Base-by-base conservation (phyloP, 1,140 invertebrate species). In the Drosophila kohkoa region DNA sequence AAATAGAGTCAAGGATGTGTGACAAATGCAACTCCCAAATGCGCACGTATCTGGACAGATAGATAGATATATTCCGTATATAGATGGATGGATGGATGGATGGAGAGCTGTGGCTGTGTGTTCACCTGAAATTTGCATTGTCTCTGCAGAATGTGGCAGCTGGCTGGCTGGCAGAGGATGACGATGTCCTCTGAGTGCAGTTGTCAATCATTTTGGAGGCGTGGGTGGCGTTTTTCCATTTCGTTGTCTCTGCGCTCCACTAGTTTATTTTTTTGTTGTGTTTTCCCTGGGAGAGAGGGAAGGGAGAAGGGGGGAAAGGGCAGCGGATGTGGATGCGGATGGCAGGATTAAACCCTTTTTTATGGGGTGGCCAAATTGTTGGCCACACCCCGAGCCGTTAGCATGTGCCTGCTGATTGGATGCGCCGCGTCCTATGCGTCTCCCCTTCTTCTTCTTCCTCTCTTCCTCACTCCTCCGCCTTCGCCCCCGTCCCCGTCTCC, bases 321-420 rank as follows among this genome's bases (percentile, higher is more conserved):
- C 10, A 55, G 68, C 41, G 32, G 60, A 32, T 48, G 32, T 32
- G 20, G 20, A 32, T 48, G 32, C 43, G 20, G 20, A 28, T 45
- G 38, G 35, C 45, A 41, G 16, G 67, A 49, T 48, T 54, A 46
- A 55, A 65, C 51, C 51, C 63, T 65, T 65, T 45, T 20, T n/a
- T 41, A 48, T 62, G 52, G 66, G 72, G 72, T 75, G 72, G 32
- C 58, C 58, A 70, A 75, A 75, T 70, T 51, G 72, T 75, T 70
- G 72, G 72, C 72, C 72, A 75, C 72, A 75, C 72, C 72, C 72
- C 72, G 35, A 35, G 58, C 49, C 66, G 66, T 63, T 75, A 16
- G 72, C 72, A 69, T 75, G 67, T 49, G 72, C 72, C 72, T 70
- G 66, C 72, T 75, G 72, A 75, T 75, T 75, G 72, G 72, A 75